Percentiles rank a stretch among this genome's conserved stretches.
phyloP scores from a whole-genome alignment of 2,113 vertebrate genomes.

The Nesogale talazaci region DNA sequence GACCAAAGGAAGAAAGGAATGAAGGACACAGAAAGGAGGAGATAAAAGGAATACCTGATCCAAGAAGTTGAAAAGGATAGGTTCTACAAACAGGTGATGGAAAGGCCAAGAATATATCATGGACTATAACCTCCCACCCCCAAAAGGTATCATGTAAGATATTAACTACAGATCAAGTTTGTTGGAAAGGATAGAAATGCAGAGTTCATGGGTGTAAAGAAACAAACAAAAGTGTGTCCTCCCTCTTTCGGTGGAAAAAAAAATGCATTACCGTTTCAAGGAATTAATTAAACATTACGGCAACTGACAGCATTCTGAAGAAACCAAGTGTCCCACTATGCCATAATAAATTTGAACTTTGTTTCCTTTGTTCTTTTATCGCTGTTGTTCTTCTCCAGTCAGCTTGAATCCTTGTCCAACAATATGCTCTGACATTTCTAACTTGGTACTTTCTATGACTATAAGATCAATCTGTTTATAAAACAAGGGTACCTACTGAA shows the following conservation, averaged over 20 bases:
- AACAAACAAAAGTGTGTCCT: background rate
- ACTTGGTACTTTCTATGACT: slow-evolving; percentile 1
- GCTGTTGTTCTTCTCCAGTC: background rate
- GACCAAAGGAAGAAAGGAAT: slow-evolving; percentile 6
- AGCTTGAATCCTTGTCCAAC: background rate
- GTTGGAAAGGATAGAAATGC: background rate
- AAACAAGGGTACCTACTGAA: background rate
- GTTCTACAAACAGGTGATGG: background rate
- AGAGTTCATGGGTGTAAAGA: background rate
- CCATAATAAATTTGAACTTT: background rate
- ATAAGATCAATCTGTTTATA: slow-evolving; percentile 17
- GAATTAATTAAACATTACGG: background rate
- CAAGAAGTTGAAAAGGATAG: background rate
- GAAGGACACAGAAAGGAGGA: background rate
- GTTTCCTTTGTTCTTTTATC: background rate
- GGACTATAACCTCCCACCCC: too few species aligned
- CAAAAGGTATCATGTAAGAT: background rate
- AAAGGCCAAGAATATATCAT: background rate
- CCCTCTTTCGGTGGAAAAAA: background rate
- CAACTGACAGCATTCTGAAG: background rate
- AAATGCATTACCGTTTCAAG: too few species aligned
- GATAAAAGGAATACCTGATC: background rate
- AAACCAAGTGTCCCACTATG: slow-evolving; percentile 3
- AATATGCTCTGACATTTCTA: background rate
- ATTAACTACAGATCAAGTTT: background rate